phyloP scores from a whole-genome alignment of 2,888 invertebrate species.

The Calameuta pallipes region DNA sequence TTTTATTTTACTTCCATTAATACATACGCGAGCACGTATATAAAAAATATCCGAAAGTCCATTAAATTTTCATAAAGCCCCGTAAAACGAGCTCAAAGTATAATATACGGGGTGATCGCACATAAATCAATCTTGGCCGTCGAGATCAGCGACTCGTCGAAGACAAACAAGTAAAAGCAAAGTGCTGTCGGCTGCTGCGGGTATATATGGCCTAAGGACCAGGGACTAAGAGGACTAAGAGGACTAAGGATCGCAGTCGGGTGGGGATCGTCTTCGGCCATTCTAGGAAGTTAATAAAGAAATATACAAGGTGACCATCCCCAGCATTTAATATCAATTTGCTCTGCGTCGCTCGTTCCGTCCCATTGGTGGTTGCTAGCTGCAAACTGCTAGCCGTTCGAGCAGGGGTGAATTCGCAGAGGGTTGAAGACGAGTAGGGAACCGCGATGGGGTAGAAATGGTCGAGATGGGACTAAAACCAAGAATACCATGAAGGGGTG shows the following conservation, averaged over 20 bases:
- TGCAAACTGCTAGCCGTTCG: background rate
- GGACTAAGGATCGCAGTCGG: background rate
- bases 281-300: slow-evolving; percentile 57
- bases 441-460: slow-evolving; percentile 19
- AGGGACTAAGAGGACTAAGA: background rate
- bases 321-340: slow-evolving; percentile 63
- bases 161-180: background rate
- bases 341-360: slow-evolving; percentile 45
- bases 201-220: background rate
- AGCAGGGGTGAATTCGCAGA: slow-evolving; percentile 9
- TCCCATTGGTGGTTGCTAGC: slow-evolving; percentile 12
- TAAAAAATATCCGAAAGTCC: background rate
- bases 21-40: background rate
- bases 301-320: slow-evolving; percentile 62
- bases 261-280: slow-evolving; percentile 22
- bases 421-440: slow-evolving; percentile 17
- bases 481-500: slow-evolving; percentile 2
- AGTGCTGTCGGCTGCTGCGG: background rate
- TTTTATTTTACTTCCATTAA: background rate
- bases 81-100: background rate
- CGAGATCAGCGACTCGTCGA: background rate
- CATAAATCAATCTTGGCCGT: background rate
- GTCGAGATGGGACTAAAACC: slow-evolving; percentile 17
- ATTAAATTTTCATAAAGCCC: background rate
- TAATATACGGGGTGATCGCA: background rate